Evolutionary conservation across 1,140 invertebrate genomes (phyloP).

Genomic region (Elysia chlorotica): DNA sequence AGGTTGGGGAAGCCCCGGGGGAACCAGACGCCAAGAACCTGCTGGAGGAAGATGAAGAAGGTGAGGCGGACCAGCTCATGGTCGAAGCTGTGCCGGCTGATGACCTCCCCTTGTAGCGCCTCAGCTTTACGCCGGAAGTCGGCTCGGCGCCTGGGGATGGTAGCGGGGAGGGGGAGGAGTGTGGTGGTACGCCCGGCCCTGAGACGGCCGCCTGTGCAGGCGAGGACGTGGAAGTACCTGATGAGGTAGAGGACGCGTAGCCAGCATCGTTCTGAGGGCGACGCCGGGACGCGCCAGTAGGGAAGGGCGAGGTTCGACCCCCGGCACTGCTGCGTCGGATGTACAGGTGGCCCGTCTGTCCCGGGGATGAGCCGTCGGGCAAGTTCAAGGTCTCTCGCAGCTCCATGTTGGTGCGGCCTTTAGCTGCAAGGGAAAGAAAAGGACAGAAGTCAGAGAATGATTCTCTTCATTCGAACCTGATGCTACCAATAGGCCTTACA

Average conservation of each 20-base stretch:
- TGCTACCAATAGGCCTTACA: too few species aligned
- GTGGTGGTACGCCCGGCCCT: not conserved
- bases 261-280: conserved; percentile 47
- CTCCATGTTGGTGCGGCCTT: conserved; percentile 56
- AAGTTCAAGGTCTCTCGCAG: conserved; percentile 50
- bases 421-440: too few species aligned
- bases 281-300: conserved; percentile 30
- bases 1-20: not conserved
- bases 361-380: conserved; percentile 30
- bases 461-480: too few species aligned
- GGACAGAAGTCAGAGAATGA: too few species aligned
- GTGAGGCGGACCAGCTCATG: too few species aligned
- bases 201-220: not conserved
- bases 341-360: conserved; percentile 31
- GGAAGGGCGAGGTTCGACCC: conserved; percentile 32
- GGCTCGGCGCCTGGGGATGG: too few species aligned
- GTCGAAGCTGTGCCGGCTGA: too few species aligned
- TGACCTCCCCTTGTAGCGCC: too few species aligned
- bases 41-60: too few species aligned
- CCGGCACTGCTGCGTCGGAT: conserved; percentile 45
- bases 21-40: too few species aligned
- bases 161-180: not conserved
- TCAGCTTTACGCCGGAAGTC: too few species aligned
- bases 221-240: conserved; percentile 51
- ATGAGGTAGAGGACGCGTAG: conserved; percentile 52